These are phyloP conservation scores for Caenorhabditis uteleia DNA, from an alignment of 2,888 invertebrate genomes.

Conservation along the genomic window DNA sequence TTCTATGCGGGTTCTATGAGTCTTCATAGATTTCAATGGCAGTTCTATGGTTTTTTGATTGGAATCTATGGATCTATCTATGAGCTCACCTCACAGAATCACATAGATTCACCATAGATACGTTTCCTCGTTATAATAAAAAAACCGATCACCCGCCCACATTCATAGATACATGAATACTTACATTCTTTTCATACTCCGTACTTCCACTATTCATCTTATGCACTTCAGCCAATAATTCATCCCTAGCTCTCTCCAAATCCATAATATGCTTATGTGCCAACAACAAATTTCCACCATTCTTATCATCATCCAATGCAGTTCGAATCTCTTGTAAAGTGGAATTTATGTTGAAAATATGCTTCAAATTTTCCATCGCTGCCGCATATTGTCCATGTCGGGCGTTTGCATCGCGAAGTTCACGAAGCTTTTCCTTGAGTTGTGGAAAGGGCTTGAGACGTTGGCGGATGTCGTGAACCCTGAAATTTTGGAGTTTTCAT, in stretches of 20 bases:
- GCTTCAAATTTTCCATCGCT: conserved; percentile 95
- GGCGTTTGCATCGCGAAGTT: conserved; percentile 89
- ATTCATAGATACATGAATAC: conserved; percentile 4
- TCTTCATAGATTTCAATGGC: too few relatives aligned
- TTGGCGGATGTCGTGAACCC: conserved; percentile 81
- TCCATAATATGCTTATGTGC: conserved; percentile 91
- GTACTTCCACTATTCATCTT: conserved; percentile 76
- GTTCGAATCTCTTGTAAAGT: conserved; percentile 85
- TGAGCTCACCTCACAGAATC: too few relatives aligned
- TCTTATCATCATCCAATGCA: conserved; percentile 83
- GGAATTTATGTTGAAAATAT: conserved; percentile 95
- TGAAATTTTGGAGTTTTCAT: conserved; percentile 71
- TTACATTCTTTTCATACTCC: conserved; percentile 62
- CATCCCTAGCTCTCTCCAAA: conserved; percentile 93
- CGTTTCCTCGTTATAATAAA: not conserved
- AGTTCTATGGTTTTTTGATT: too few relatives aligned
- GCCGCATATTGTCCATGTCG: conserved; percentile 93
- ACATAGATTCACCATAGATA: not conserved
- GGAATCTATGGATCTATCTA: too few relatives aligned
- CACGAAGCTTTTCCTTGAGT: conserved; percentile 82
- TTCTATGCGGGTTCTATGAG: too few relatives aligned
- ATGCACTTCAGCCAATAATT: conserved; percentile 89
- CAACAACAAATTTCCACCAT: conserved; percentile 81
- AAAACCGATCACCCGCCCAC: not conserved
- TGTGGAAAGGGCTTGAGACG: conserved; percentile 81